Base-by-base conservation (phyloP, 2,113 vertebrate species). In the Thunnus maccoyii region DNA sequence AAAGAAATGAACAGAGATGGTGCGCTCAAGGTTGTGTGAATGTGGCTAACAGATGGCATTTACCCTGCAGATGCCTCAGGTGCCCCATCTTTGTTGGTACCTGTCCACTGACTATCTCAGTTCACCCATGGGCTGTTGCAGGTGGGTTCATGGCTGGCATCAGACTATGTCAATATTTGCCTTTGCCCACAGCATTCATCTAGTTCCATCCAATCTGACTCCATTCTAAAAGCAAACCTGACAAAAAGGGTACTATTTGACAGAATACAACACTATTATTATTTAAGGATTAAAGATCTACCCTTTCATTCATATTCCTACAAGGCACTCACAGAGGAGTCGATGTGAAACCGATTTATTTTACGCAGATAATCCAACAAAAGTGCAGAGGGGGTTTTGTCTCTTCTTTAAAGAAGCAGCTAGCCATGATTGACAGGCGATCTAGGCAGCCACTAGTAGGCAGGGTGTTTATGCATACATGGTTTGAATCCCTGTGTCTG, bases 401-500 rank as follows among this genome's bases (percentile, higher is more conserved):
- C 30, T 69, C 12, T 44, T 27, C 44, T 77, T 86, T 77, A 50
- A 81, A 82, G 57, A 60, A 64, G 58, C 58, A 36, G 74, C 36
- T 4, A 25, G 30, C 65, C 6, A 32, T 89, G 85, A 91, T 61
- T 92, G 89, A 90, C 90, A 83, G 89, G 56, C 68, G 77, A 72
- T 77, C 62, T 78, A 51, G 62, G 88, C 87, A 85, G 68, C 67
- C 7, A 65, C 54, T 78, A 51, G 75, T 79, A 63, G 73, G 78
- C 71, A 25, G 25, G 47, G 70, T 91, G 85, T 77, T 92, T 89
- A 86, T 87, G 84, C 71, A 88, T 93, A 85, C 87, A 81, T 81
- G 74, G 74, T 70, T 73, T 87, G 85, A 86, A 72, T 87, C 64
- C 82, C 60, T 30, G 44, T 57, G 61, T 86, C 63, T 88, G 82